phyloP scores from a whole-genome alignment of 2,888 invertebrate genomes.

The Agriopis leucophaearia region DNA sequence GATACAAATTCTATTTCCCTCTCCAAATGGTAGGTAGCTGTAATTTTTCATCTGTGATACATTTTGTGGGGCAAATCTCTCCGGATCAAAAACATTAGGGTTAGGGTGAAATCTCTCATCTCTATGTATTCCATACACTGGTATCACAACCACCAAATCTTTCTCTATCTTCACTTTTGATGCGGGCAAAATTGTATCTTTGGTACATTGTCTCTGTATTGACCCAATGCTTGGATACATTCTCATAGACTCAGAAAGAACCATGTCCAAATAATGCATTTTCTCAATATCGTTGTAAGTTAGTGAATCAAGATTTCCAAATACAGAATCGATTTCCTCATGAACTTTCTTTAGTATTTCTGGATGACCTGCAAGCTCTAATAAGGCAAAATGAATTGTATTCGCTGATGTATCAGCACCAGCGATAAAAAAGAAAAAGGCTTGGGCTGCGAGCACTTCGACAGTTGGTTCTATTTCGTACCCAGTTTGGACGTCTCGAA shows the following conservation, averaged over 20 bases:
- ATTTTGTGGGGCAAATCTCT: conserved; percentile 71
- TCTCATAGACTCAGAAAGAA: conserved; percentile 67
- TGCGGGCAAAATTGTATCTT: conserved; percentile 59
- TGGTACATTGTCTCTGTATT: conserved; percentile 62
- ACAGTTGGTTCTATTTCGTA: conserved; percentile 64
- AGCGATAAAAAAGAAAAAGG: conserved; percentile 78
- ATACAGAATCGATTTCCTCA: conserved; percentile 69
- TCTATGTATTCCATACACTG: conserved; percentile 66
- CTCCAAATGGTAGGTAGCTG: conserved; percentile 80
- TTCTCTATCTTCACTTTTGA: conserved; percentile 60
- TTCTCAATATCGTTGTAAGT: conserved; percentile 65
- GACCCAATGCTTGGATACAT: conserved; percentile 67
- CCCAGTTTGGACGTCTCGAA: conserved; percentile 61
- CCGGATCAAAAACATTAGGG: conserved; percentile 76
- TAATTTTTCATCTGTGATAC: conserved; percentile 58
- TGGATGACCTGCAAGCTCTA: conserved; percentile 69
- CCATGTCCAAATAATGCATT: conserved; percentile 73
- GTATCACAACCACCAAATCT: conserved; percentile 52
- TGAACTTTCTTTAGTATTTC: conserved; percentile 66
- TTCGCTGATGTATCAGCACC: conserved; percentile 77
- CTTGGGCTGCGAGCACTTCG: conserved; percentile 73
- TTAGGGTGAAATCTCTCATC: conserved; percentile 70
- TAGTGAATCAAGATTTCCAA: conserved; percentile 57
- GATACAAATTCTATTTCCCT: conserved; percentile 81
- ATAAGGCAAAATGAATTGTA: conserved; percentile 67